A percentile compares a stretch with the other conserved stretches of the same genome.
phyloP scores from a whole-genome alignment of 2,888 invertebrate genomes.

The Polydrusus cervinus region DNA sequence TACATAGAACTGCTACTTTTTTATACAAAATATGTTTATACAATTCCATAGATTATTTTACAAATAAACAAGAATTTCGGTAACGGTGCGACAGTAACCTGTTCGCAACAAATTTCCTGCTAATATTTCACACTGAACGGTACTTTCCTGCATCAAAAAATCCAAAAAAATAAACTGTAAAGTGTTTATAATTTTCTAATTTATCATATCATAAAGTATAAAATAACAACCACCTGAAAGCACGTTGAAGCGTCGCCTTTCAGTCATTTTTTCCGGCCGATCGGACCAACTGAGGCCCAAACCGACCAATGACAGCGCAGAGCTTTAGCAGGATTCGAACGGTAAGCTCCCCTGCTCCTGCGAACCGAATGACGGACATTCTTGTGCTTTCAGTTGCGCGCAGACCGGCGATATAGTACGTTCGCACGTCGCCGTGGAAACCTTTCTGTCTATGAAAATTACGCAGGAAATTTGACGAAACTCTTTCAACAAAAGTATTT shows the following conservation, averaged over 20 bases:
- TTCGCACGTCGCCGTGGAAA: conserved; percentile 10
- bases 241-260: conserved; percentile 9
- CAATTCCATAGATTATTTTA: too few species aligned
- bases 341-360: conserved; percentile 48
- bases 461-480: conserved; percentile 7
- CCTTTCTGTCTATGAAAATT: conserved; percentile 14
- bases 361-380: conserved; percentile 34
- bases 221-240: conserved; percentile 39
- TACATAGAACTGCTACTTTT: too few species aligned
- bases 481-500: background rate
- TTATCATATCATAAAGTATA: background rate
- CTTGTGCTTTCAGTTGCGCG: conserved; percentile 49
- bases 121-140: conserved; percentile 1
- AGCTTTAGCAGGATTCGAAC: conserved; percentile 48
- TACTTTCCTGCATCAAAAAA: background rate
- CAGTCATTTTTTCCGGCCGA: conserved; percentile 14
- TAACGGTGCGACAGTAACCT: background rate
- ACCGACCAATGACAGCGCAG: conserved; percentile 39
- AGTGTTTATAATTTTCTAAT: background rate
- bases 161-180: background rate
- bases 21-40: too few species aligned
- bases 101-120: background rate
- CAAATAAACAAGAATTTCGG: background rate
- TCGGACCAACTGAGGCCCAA: conserved; percentile 31
- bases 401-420: conserved; percentile 40